Evolutionary conservation across 2,113 vertebrate species (phyloP), one percentile per base, ranked within the genome.

Genomic region (Marcusenius ussheri): DNA sequence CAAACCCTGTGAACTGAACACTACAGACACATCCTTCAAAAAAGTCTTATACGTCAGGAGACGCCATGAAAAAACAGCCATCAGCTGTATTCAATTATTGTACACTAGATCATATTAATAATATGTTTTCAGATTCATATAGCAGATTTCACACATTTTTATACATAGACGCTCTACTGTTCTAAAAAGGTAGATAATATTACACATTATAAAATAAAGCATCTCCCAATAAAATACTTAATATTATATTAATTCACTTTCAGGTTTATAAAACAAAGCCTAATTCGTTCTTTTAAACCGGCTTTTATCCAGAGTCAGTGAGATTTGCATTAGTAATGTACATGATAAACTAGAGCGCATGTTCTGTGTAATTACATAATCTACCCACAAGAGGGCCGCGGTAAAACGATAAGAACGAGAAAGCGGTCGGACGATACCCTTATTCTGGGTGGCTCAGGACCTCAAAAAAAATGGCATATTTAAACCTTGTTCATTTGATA

Each of bases 181-280:
- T 95, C 95, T 96, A 96, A 93, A 96, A 96, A 96, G 93, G 94
- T 95, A 92, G 92, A 94, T 95, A 95, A 95, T 93, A 92, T 94
- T 94, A 95, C 95, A 95, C 93, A 92, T 94, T 94, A 95, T 95
- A 96, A 96, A 96, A 96, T 96, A 96, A 95, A 96, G 74, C 95
- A 95, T 96, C 94, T 96, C 92, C 93, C 93, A 92, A 91, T 95
- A 95, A 96, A 96, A 96, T 96, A 95, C 93, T 93, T 91, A 90
- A 92, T 92, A 93, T 95, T 91, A 91, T 90, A 92, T 91, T 92
- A 90, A 83, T 80, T 92, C 94, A 91, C 92, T 92, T 66, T 92
- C 91, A 91, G 91, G 93, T 88, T 90, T 91, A 92, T 47, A 94
- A 92, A 93, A 91, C 19, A 88, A 92, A 90, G 90, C 92, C 89